Percentiles rank a stretch among this genome's conserved stretches.
phyloP scores from a whole-genome alignment of 2,113 vertebrate species.

The Caracal caracal region DNA sequence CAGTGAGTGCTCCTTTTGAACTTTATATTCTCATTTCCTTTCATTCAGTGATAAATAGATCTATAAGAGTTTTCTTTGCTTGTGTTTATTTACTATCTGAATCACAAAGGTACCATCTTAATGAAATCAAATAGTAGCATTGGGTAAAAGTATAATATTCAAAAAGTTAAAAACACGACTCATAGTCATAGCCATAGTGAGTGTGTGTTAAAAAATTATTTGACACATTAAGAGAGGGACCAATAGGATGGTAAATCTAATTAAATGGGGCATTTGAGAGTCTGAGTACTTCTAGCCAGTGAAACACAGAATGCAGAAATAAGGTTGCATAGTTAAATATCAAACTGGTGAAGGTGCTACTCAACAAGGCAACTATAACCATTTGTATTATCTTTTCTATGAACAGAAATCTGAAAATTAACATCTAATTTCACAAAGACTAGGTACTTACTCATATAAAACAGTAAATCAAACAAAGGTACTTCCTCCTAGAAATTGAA shows the following conservation, averaged over 20 bases:
- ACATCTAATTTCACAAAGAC: not conserved
- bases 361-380: not conserved
- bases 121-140: not conserved
- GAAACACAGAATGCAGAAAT: not conserved
- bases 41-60: not conserved
- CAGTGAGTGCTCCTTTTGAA: not conserved
- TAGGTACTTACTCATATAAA: not conserved
- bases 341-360: not conserved
- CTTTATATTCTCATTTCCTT: constrained; percentile 7
- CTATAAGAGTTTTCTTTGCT: not conserved
- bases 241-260: not conserved
- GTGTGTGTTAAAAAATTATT: not conserved
- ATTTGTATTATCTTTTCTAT: not conserved
- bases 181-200: not conserved
- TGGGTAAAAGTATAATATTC: constrained; percentile 15
- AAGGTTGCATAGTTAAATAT: not conserved
- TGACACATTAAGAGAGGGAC: not conserved
- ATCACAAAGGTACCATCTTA: not conserved
- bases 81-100: not conserved
- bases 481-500: not conserved
- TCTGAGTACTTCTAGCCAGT: not conserved
- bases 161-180: not conserved
- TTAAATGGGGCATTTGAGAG: not conserved
- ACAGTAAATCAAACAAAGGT: constrained; percentile 22
- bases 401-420: not conserved